Base-by-base conservation (phyloP, 1,140 invertebrate genomes). In the Manduca sexta region DNA sequence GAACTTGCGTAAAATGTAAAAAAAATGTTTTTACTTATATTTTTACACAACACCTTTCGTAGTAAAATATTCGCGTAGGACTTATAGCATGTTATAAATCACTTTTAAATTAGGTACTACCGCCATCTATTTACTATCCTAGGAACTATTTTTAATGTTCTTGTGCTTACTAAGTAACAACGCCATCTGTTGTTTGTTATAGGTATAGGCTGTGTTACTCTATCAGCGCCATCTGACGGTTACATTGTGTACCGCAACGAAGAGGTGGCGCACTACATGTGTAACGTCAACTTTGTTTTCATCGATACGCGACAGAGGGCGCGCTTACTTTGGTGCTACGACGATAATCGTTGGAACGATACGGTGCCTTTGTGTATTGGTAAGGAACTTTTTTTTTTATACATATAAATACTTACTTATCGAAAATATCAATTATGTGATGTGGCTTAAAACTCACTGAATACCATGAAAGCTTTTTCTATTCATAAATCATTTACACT, bases 131-230 rank as follows among this genome's bases (percentile, higher is more conserved):
- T 15, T 11, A 14, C 5, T 11, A 14, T 14, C 11, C 11, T 17
- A 6, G 3, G n/a, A 14, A 35, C 21, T 26, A 26, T 26, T 26
- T 26, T 2, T 3, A 5, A 26, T 26, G 18, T 3, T 35, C 16
- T 18, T 45, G 16, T 42, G 0, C 34, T 33, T 18, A 30, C n/a
- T 14, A 45, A 10, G 39, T 12, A 16, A 31, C 39, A 55, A 38
- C 56, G 53, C 17, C 44, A 47, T 57, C 33, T 51, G 38, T 17
- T 51, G 52, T 50, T 56, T 3, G 63, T 83, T 62, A 47, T 71
- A 88, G 89, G 88, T 53, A 58, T 90, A 39, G 89, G 89, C 16
- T 92, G 90, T 75, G 76, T 88, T 3, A 88, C 86, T n/a, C 69
- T 88, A 38, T 53, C 69, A 56, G 68, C 88, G 60, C 89, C 90